Evolutionary conservation across 2,113 vertebrate genomes (phyloP).

Genomic region (Tauraco erythrolophus): DNA sequence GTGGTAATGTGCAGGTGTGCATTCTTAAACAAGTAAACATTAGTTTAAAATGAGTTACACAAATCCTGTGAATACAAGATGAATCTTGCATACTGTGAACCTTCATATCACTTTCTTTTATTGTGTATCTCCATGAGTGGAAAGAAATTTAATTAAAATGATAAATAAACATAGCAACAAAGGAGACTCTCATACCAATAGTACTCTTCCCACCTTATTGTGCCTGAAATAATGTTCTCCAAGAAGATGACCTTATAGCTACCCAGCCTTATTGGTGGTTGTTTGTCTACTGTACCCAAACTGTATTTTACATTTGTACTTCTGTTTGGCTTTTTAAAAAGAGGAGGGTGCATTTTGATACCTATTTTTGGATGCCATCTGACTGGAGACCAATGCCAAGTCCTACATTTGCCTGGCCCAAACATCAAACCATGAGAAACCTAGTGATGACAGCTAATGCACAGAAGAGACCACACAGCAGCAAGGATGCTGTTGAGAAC

Average conservation of each 20-base stretch:
- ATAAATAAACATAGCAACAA: neutral
- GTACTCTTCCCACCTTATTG: neutral
- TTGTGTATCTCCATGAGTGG: neutral
- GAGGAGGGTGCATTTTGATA: neutral
- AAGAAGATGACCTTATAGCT: neutral
- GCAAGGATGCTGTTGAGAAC: neutral
- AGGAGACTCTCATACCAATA: neutral
- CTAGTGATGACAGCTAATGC: neutral
- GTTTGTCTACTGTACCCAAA: neutral
- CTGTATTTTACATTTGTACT: neutral
- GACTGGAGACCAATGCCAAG: neutral
- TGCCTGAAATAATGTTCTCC: neutral
- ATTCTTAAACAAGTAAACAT: conserved; percentile 63
- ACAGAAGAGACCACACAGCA: neutral
- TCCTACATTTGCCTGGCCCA: neutral
- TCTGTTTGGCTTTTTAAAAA: neutral
- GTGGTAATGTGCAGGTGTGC: conserved; percentile 66
- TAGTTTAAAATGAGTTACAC: conserved; percentile 31
- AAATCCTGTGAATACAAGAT: conserved; percentile 35
- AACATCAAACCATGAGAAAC: neutral
- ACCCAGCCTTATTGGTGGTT: neutral
- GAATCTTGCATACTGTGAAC: neutral
- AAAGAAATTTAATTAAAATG: conserved; percentile 1
- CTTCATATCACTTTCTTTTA: neutral
- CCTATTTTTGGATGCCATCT: neutral